phyloP scores from a whole-genome alignment of 2,888 invertebrate species.

The Eupithecia inturbata region DNA sequence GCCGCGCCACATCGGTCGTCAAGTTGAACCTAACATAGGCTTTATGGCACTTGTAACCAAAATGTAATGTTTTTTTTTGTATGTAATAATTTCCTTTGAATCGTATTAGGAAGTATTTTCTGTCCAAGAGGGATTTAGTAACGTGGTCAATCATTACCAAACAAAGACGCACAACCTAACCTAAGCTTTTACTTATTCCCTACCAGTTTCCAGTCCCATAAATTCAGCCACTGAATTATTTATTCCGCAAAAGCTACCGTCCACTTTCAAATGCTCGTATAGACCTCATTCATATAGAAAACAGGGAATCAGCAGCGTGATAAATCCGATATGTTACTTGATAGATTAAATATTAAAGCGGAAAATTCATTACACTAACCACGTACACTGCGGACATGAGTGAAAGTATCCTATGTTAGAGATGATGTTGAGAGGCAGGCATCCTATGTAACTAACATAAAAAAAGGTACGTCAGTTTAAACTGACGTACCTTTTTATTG shows the following conservation, averaged over 20 bases:
- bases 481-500: too few relatives aligned
- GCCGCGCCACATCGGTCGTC: too few relatives aligned
- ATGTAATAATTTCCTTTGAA: neutral
- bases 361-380: neutral
- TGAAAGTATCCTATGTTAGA: too few relatives aligned
- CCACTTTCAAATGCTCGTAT: constrained; percentile 42
- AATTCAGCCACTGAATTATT: constrained; percentile 45
- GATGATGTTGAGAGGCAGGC: too few relatives aligned
- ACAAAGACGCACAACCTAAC: constrained; percentile 34
- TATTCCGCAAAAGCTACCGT: constrained; percentile 45
- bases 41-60: too few relatives aligned
- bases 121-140: neutral
- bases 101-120: neutral
- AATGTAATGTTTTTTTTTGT: too few relatives aligned
- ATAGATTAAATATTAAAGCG: neutral
- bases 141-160: constrained; percentile 27
- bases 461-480: too few relatives aligned
- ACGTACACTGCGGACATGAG: neutral
- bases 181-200: constrained; percentile 37
- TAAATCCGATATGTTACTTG: neutral
- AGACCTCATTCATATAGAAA: constrained; percentile 19
- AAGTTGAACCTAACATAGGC: too few relatives aligned
- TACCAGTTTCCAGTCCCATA: constrained; percentile 39
- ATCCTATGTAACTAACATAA: too few relatives aligned
- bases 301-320: constrained; percentile 7